These are phyloP conservation scores for Oryzaephilus surinamensis DNA, from an alignment of 1,140 invertebrate species.

Conservation along the genomic window DNA sequence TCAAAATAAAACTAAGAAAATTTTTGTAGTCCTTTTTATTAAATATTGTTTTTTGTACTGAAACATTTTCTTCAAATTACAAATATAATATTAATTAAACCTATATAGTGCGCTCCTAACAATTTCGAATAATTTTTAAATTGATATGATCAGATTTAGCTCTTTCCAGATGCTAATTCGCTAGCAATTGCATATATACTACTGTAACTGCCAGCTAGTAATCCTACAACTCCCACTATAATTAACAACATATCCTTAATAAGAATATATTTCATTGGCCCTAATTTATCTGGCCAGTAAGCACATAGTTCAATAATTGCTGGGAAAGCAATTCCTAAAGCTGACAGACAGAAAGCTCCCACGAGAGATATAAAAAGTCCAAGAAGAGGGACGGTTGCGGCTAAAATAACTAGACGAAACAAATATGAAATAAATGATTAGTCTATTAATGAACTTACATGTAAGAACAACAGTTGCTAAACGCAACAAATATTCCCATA, in stretches of 20 bases:
- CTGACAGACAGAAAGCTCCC: constrained; percentile 68
- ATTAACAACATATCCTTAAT: constrained; percentile 44
- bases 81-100: constrained; percentile 8
- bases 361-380: constrained; percentile 77
- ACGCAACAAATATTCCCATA: constrained; percentile 55
- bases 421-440: constrained; percentile 5
- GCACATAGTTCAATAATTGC: constrained; percentile 61
- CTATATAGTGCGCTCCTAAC: constrained; percentile 8
- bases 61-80: too few species aligned
- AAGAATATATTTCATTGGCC: constrained; percentile 33
- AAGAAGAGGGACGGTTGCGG: constrained; percentile 61
- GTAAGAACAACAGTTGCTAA: constrained; percentile 56
- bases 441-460: constrained; percentile 48
- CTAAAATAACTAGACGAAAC: constrained; percentile 52
- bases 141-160: constrained; percentile 1
- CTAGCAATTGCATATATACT: constrained; percentile 29
- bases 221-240: constrained; percentile 43
- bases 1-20: too few species aligned
- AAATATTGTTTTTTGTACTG: too few species aligned
- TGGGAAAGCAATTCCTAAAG: constrained; percentile 73
- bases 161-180: constrained; percentile 13
- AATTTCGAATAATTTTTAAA: neutral
- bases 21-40: too few species aligned
- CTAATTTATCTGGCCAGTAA: constrained; percentile 41
- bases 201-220: constrained; percentile 33